Conservation (phyloP, 2,888 invertebrate genomes). For the Hololepta plana region DNA sequence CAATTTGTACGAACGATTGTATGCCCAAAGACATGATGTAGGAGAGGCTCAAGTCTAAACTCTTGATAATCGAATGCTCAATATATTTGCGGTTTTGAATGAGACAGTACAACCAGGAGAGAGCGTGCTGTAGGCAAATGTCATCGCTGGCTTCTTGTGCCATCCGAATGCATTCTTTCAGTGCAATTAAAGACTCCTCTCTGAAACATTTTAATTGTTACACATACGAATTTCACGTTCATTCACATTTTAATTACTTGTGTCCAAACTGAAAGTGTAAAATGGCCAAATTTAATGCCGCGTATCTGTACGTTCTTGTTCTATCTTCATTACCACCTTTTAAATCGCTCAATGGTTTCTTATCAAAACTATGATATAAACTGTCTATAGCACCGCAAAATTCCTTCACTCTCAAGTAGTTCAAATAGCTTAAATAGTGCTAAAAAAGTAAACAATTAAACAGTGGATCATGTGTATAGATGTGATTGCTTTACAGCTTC, state of each 20-base stretch:
- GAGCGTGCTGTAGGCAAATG: conserved; percentile 67
- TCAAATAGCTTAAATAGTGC: conserved; percentile 84
- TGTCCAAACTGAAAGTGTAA: conserved; percentile 75
- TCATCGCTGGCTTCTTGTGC: conserved; percentile 80
- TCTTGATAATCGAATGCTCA: conserved; percentile 48
- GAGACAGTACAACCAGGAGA: conserved; percentile 60
- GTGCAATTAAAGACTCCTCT: conserved; percentile 56
- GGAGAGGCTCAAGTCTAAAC: conserved; percentile 45
- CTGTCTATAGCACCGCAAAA: conserved; percentile 69
- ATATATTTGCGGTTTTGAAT: conserved; percentile 33
- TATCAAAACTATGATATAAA: conserved; percentile 67
- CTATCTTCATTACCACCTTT: conserved; percentile 32
- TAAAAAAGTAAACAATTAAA: conserved; percentile 26
- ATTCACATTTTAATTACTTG: conserved; percentile 31
- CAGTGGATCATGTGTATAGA: conserved; percentile 4
- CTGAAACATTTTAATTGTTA: conserved; percentile 27
- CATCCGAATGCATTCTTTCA: conserved; percentile 74
- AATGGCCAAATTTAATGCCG: conserved; percentile 78
- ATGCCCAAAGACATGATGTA: conserved; percentile 54
- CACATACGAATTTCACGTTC: neutral
- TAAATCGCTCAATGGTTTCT: conserved; percentile 30
- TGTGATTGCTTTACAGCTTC: conserved; percentile 69
- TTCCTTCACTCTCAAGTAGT: conserved; percentile 73
- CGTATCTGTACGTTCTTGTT: conserved; percentile 61
- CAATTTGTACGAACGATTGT: conserved; percentile 61